Evolutionary conservation across 2,113 vertebrate genomes (phyloP).

Genomic region (Oreochromis niloticus): DNA sequence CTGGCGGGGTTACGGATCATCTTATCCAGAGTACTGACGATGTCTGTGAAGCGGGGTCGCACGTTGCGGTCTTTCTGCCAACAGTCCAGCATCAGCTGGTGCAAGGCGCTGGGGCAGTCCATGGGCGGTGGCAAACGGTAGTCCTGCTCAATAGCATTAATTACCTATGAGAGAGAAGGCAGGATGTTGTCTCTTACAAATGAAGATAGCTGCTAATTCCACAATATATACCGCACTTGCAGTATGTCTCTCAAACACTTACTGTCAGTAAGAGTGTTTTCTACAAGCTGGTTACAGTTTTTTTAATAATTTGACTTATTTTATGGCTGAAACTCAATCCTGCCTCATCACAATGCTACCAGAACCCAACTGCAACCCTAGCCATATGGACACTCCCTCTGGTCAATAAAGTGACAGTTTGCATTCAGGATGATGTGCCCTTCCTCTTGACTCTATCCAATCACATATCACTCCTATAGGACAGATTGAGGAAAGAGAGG

Average conservation of each 20-base stretch:
- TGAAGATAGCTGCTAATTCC: background rate
- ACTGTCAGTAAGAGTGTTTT: background rate
- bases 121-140: conserved; percentile 96
- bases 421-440: conserved; percentile 29
- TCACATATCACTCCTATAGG: conserved; percentile 28
- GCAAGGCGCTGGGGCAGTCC: conserved; percentile 94
- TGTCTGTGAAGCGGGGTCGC: conserved; percentile 92
- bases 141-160: conserved; percentile 97
- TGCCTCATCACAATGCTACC: background rate
- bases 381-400: background rate
- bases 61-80: conserved; percentile 99
- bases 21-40: conserved; percentile 96
- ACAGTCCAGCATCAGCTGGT: conserved; percentile 98
- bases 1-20: conserved; percentile 98
- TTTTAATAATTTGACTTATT: background rate
- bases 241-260: background rate
- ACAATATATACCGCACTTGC: background rate
- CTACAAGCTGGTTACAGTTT: background rate
- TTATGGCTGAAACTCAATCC: background rate
- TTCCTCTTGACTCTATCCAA: conserved; percentile 29
- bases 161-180: conserved; percentile 75
- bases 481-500: background rate
- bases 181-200: background rate
- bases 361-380: background rate
- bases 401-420: conserved; percentile 9